Evolutionary conservation across 1,140 invertebrate species (phyloP).

Genomic region (Choristoneura fumiferana): DNA sequence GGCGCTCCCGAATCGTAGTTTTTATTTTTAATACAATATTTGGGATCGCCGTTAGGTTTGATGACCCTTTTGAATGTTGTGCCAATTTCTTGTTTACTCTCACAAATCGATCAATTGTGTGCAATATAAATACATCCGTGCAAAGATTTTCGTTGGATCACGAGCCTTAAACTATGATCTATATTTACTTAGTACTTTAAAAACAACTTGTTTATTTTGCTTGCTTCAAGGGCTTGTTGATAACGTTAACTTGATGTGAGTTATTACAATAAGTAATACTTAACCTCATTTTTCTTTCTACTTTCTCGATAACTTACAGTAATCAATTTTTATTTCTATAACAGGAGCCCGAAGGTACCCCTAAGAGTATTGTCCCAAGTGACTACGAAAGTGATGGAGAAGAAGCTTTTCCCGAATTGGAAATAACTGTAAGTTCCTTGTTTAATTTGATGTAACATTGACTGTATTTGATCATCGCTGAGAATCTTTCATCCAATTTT

Average conservation of each 20-base stretch:
- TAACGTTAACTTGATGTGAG: neutral
- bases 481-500: too few relatives aligned
- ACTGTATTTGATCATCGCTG: neutral
- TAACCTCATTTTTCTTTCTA: neutral
- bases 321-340: conserved; percentile 21
- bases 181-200: too few relatives aligned
- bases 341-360: conserved; percentile 53
- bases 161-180: too few relatives aligned
- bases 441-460: neutral
- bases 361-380: conserved; percentile 47
- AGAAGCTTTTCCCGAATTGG: conserved; percentile 63
- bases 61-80: neutral
- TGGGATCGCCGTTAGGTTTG: conserved; percentile 2
- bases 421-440: conserved; percentile 53
- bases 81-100: neutral
- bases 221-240: neutral
- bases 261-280: neutral
- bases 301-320: neutral
- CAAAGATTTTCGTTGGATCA: too few relatives aligned
- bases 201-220: conserved; percentile 1
- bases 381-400: conserved; percentile 72
- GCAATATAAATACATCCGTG: too few relatives aligned
- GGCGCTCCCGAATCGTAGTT: neutral
- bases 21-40: neutral
- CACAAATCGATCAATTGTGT: neutral